Evolutionary conservation across 2,113 vertebrate genomes (phyloP).

Genomic region (Sterrhoptilus dennistouni): DNA sequence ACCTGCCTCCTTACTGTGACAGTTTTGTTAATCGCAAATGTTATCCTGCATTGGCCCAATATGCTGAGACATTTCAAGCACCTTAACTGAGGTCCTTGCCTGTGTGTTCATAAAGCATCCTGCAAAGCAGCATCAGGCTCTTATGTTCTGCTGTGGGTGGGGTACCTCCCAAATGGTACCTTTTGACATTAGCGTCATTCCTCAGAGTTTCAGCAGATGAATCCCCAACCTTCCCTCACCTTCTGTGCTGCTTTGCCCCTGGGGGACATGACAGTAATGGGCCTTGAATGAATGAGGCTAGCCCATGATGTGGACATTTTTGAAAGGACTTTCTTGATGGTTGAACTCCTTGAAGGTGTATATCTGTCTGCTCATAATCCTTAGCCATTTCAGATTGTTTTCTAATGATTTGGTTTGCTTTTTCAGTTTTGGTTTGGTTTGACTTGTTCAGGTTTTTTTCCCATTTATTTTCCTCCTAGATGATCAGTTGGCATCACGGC

Average conservation of each 20-base stretch:
- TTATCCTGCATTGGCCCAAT: background rate
- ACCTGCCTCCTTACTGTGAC: background rate
- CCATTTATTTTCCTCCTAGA: background rate
- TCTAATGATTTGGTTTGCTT: background rate
- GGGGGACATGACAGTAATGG: background rate
- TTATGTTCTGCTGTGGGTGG: no score
- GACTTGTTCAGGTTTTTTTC: background rate
- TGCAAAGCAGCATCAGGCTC: background rate
- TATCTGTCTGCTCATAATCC: background rate
- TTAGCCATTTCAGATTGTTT: background rate
- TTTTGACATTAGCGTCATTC: background rate
- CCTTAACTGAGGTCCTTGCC: background rate
- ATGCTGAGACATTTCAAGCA: background rate
- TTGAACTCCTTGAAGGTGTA: background rate
- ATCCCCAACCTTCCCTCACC: background rate
- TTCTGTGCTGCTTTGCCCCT: accelerated
- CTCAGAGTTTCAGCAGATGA: background rate
- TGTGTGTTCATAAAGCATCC: background rate
- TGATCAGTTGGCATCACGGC: background rate
- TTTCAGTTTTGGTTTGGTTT: background rate
- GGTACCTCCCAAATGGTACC: accelerated
- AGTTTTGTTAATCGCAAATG: background rate
- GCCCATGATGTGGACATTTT: background rate
- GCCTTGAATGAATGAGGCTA: background rate
- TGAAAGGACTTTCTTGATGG: accelerated